Percentiles rank a stretch among this genome's conserved stretches.
Evolutionary conservation across 2,888 invertebrate species (phyloP).

Genomic region (Tetramorium bicarinatum): DNA sequence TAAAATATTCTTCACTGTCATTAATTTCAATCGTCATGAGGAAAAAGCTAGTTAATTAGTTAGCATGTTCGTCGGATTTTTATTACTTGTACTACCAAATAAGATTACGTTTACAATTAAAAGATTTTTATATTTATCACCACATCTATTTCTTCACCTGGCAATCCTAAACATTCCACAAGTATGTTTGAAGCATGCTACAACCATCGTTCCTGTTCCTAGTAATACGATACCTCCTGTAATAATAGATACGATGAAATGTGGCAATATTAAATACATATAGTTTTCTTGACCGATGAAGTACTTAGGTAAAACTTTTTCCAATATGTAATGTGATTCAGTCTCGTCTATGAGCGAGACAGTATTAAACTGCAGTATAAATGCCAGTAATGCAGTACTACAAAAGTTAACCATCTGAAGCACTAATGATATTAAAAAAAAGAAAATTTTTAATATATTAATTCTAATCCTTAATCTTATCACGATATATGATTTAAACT

Average conservation of each 20-base stretch:
- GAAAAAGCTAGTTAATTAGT: neutral
- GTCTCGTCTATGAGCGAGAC: neutral
- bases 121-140: neutral
- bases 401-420: too few species aligned
- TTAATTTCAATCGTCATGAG: too few species aligned
- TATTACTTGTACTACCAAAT: neutral
- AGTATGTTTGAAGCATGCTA: neutral
- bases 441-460: too few species aligned
- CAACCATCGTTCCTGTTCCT: neutral
- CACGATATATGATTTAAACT: neutral
- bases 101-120: neutral
- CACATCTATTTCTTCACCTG: neutral
- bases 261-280: neutral
- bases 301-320: neutral
- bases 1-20: too few species aligned
- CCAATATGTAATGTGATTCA: neutral
- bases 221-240: neutral
- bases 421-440: neutral
- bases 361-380: neutral
- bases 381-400: neutral
- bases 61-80: too few species aligned
- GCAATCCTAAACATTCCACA: constrained; percentile 13
- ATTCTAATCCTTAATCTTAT: neutral
- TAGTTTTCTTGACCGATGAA: neutral
- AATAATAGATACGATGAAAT: neutral